A percentile compares a stretch with the other conserved stretches of the same genome.
phyloP scores from a whole-genome alignment of 23 tunicate species.

The Oikopleura albicans region DNA sequence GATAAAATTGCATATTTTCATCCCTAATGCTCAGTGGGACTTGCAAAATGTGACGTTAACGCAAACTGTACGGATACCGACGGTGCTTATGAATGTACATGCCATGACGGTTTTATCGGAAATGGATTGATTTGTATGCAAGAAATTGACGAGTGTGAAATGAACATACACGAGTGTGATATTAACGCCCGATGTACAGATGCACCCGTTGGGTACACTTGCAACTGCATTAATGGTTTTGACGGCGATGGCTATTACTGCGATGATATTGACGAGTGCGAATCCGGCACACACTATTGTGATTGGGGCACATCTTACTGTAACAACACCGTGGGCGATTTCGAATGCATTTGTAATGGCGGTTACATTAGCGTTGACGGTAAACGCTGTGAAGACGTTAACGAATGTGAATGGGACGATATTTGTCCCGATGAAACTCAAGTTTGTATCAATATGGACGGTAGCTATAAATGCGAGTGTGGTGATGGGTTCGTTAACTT shows the following conservation, averaged over 20 bases:
- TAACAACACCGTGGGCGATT: background rate
- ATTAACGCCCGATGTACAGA: constrained; percentile 20
- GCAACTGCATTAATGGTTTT: constrained; percentile 8
- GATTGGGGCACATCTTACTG: background rate
- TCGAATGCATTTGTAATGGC: background rate
- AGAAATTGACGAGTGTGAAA: constrained; percentile 28
- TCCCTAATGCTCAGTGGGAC: background rate
- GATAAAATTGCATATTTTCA: too few species aligned
- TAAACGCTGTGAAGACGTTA: background rate
- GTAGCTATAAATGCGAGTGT: background rate
- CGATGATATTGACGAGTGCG: constrained; percentile 8
- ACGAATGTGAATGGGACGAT: background rate
- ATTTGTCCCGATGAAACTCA: background rate
- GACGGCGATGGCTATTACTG: constrained; percentile 17
- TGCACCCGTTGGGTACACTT: background rate
- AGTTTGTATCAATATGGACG: background rate
- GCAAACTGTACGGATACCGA: background rate
- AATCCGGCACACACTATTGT: background rate
- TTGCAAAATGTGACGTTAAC: background rate
- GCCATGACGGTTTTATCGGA: background rate
- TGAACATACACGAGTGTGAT: background rate
- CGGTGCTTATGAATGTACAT: background rate
- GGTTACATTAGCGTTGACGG: background rate
- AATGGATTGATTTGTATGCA: background rate
- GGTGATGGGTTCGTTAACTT: background rate